These are phyloP conservation scores for Megalonaias nervosa DNA, from an alignment of 1,140 invertebrate genomes.

Conservation along the genomic window DNA sequence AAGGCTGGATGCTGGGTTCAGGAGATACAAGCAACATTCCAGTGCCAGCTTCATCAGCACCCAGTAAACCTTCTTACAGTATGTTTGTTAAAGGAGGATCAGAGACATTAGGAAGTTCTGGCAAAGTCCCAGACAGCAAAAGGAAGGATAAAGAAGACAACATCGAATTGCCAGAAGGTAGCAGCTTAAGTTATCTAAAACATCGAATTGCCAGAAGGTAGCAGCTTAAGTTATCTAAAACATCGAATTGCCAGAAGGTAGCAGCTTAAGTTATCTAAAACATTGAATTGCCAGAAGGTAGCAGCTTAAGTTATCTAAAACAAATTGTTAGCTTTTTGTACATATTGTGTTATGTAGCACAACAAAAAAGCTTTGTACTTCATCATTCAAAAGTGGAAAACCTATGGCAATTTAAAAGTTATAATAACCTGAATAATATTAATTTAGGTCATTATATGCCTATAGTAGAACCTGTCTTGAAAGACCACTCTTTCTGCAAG, in stretches of 20 bases:
- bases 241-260: conserved; percentile 57
- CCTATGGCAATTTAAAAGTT: no score
- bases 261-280: neutral
- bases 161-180: conserved; percentile 57
- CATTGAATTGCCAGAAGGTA: conserved; percentile 57
- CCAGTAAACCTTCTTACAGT: conserved; percentile 34
- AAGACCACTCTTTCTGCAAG: no score
- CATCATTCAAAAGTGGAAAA: no score
- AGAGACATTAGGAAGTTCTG: conserved; percentile 39
- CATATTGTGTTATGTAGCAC: no score
- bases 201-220: conserved; percentile 57
- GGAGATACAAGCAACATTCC: no score
- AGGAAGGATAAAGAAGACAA: conserved; percentile 18
- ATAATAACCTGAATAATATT: no score
- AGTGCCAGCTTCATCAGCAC: no score
- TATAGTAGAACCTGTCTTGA: no score
- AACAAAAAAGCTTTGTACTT: no score
- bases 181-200: neutral
- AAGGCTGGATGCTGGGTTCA: no score
- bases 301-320: neutral
- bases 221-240: neutral
- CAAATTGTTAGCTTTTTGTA: no score
- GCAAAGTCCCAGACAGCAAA: conserved; percentile 31
- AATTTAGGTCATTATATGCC: no score
- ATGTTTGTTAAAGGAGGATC: conserved; percentile 66